Conservation (phyloP, 53 echinoderm and acorn worm species). For the Zoroaster sp. region DNA sequence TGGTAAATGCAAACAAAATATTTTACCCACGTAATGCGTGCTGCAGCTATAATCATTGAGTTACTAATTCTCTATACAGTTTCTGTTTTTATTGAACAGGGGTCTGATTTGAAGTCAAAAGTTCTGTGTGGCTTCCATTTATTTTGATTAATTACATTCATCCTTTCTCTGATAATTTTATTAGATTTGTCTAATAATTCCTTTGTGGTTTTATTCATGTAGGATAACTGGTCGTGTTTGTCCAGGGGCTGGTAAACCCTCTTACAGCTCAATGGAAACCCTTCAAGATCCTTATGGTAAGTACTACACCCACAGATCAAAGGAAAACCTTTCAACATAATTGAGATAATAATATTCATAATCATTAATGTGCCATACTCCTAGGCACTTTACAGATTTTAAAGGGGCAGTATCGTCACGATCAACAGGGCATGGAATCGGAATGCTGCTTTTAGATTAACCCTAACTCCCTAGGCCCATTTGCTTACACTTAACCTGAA, state of each 20-base stretch:
- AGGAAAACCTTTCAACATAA: background rate
- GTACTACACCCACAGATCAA: background rate
- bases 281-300: slow-evolving; percentile 37
- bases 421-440: background rate
- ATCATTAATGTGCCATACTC: no score
- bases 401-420: background rate
- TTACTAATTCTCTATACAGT: background rate
- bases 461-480: no score
- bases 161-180: background rate
- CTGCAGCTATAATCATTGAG: background rate
- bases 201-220: background rate
- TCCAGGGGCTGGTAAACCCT: slow-evolving; percentile 4
- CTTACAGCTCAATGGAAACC: slow-evolving; percentile 48
- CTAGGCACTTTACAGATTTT: no score
- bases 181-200: background rate
- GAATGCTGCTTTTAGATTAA: background rate
- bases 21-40: no score
- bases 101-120: background rate
- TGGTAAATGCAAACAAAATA: no score
- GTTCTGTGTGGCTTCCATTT: background rate
- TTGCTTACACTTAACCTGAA: no score
- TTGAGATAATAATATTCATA: background rate
- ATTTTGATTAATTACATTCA: background rate
- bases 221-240: slow-evolving; percentile 32
- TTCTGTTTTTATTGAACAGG: background rate